These are phyloP conservation scores for Thalassaphorura encarpata DNA, from an alignment of 1,140 invertebrate species.

Conservation along the genomic window DNA sequence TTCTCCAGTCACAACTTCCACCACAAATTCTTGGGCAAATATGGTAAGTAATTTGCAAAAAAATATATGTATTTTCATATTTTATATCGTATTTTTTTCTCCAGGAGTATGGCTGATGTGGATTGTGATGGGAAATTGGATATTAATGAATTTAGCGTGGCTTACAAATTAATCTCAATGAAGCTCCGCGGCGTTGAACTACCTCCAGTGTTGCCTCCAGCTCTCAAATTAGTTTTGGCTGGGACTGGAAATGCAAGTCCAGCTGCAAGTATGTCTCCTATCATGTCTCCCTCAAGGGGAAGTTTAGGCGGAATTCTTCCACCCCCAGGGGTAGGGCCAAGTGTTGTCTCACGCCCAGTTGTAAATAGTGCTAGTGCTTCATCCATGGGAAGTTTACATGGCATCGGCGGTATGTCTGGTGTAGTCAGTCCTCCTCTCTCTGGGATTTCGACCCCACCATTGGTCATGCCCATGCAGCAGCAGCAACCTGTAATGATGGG, in stretches of 20 bases:
- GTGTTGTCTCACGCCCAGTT: no score
- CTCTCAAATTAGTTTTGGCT: constrained; percentile 41
- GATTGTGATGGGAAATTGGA: constrained; percentile 96
- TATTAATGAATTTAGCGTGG: constrained; percentile 92
- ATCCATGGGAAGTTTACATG: no score
- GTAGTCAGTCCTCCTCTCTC: no score
- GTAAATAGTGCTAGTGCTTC: no score
- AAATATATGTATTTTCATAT: not conserved
- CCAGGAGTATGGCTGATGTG: constrained; percentile 81
- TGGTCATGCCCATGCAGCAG: no score
- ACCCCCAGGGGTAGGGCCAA: not conserved
- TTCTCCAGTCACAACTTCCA: constrained; percentile 84
- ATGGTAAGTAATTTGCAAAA: constrained; percentile 55
- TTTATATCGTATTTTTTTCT: not conserved
- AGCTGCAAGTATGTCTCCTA: constrained; percentile 8
- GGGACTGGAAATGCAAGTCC: constrained; percentile 23
- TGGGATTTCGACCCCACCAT: no score
- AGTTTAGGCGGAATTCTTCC: not conserved
- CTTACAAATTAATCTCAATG: constrained; percentile 91
- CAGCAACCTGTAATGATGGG: no score
- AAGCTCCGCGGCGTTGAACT: constrained; percentile 85
- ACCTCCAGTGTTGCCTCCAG: constrained; percentile 69
- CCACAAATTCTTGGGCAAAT: constrained; percentile 81
- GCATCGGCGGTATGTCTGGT: no score
- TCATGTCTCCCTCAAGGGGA: constrained; percentile 3